Evolutionary conservation across 2,888 invertebrate genomes (phyloP), one percentile per base, ranked within the genome.

Genomic region (Papilio gigon): DNA sequence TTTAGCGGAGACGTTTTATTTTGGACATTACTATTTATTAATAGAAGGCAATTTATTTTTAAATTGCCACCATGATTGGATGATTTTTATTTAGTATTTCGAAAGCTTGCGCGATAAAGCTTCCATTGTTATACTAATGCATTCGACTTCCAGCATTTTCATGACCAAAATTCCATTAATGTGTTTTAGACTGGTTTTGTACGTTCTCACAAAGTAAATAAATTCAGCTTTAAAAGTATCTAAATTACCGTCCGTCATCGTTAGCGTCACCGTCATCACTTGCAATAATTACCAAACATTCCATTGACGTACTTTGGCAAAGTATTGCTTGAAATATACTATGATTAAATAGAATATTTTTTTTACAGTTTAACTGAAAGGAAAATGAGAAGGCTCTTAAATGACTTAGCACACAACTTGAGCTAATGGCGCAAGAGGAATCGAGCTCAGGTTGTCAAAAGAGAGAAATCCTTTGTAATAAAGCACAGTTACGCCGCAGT

Each of bases 21-120:
- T 42, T 2, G 27, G n/a, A n/a, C 1, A 30, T 20, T 37, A 60
- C 37, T 27, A 53, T 20, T 73, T 75, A 73, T 65, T 70, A 72
- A 69, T 70, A 66, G 71, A 70, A 74, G 71, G 73, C 73, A 73
- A 69, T 67, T 69, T 70, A 67, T 71, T 75, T 71, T 74, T 20
- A 40, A 62, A 67, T 62, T 22, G 61, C 50, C 25, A 25, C 12
- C 62, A 50, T 62, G 67, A 67, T 67, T 67, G 67, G 62, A 42
- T 64, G 70, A 68, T 71, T 73, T 72, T 65, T 61, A 71, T 71
- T 65, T 59, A 37, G 65, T 68, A 60, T 69, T 68, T 42, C 20
- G 25, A 58, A 60, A 65, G 60, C 53, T 12, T 25, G 35, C 35
- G 53, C 50, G 61, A 61, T 53, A 56, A 61, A 33, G 68, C 56